Base-by-base conservation (phyloP, 2,797 vertebrate genomes). In the Clarias pachynema region DNA sequence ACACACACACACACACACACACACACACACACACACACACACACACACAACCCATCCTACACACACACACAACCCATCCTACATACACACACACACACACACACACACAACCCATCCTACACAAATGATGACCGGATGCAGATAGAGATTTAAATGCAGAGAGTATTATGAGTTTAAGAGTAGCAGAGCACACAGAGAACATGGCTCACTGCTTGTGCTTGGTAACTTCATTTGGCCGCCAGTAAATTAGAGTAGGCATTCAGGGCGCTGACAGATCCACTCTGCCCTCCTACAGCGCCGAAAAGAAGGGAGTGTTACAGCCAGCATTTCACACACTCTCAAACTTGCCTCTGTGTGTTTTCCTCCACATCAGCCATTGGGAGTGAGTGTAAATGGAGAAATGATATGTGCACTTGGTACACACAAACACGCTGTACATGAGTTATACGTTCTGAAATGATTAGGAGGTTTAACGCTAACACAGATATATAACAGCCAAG, bases 221-320 rank as follows among this genome's bases (percentile, higher is more conserved):
- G 81, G 44, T 84, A 83, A 89, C 82, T 86, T 90, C 34, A 89
- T 90, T 89, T 85, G 66, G 77, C 60, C 34, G 69, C 77, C 63
- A 78, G 80, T 90, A 90, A 89, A 88, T 89, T 86, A 84, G 59
- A 26, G n/a, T 31, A 53, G 88, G 26, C 65, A 87, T 90, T 88
- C 87, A 85, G 74, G 68, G 59, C 18, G 24, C 81, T 87, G 87
- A 82, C 84, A 88, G 63, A 77, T 83, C 18, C 80, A 74, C 83
- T 73, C 82, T 74, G 87, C 68, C 37, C 70, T 83, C 86, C 83
- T 73, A 74, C 85, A 53, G 81, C n/a, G 40, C 14, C 10, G 44
- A 80, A 59, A 29, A 79, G 49, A 62, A 10, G 72, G 14, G 79
- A 74, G 83, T 84, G 83, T 72, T 85, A 84, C 57, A 81, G 69